Conservation (phyloP, 2,888 invertebrate genomes). For the Epinotia bilunana region DNA sequence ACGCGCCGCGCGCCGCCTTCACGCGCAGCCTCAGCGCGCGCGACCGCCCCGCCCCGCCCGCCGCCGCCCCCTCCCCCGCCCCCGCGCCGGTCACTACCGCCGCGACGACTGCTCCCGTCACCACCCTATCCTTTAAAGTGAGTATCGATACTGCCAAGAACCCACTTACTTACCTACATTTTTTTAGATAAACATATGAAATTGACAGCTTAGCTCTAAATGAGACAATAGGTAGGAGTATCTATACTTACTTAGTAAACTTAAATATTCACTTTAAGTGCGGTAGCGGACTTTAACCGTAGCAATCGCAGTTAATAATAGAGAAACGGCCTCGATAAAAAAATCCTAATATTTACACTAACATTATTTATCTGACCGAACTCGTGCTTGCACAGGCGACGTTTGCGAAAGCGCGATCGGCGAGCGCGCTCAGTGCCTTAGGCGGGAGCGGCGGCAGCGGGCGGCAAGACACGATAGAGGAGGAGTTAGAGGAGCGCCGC, state of each 20-base stretch:
- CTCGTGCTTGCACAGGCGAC: conserved; percentile 59
- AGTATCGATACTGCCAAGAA: neutral
- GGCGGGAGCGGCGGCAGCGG: conserved; percentile 70
- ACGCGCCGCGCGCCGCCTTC: conserved; percentile 75
- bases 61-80: conserved; percentile 63
- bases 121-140: conserved; percentile 67
- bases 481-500: conserved; percentile 84
- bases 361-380: neutral
- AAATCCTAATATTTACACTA: no score
- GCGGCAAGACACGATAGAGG: conserved; percentile 92
- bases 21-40: conserved; percentile 71
- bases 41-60: conserved; percentile 80
- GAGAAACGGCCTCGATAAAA: no score
- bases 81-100: conserved; percentile 84
- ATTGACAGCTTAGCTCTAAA: no score
- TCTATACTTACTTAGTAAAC: no score
- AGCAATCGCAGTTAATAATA: no score
- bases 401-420: conserved; percentile 66
- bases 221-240: no score
- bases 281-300: no score
- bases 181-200: neutral
- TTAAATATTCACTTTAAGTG: no score
- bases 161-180: no score
- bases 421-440: conserved; percentile 80
- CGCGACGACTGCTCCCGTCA: conserved; percentile 78